phyloP scores from a whole-genome alignment of 2,797 vertebrate genomes.

The Cossypha caffra region DNA sequence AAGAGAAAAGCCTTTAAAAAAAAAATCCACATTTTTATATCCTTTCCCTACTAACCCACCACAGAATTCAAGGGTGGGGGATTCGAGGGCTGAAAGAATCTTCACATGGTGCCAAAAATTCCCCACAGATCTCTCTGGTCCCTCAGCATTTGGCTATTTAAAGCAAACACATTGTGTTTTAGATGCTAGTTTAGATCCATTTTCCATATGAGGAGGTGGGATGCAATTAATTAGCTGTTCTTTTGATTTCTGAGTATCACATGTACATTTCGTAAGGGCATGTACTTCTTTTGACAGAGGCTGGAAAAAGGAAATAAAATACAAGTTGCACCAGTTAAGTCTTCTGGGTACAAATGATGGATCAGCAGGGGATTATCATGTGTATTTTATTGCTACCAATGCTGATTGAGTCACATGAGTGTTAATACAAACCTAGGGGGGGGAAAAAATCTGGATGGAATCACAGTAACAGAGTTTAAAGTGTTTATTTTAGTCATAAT shows the following conservation, averaged over 20 bases:
- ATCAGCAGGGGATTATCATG: slow-evolving; percentile 30
- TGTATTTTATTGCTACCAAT: slow-evolving; percentile 31
- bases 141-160: slow-evolving; percentile 47
- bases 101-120: slow-evolving; percentile 54
- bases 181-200: slow-evolving; percentile 39
- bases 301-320: slow-evolving; percentile 40
- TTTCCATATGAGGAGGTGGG: slow-evolving; percentile 65
- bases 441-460: not conserved
- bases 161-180: slow-evolving; percentile 63
- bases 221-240: slow-evolving; percentile 64
- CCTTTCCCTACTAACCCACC: slow-evolving; percentile 64
- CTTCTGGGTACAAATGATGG: slow-evolving; percentile 42
- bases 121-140: slow-evolving; percentile 57
- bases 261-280: slow-evolving; percentile 12
- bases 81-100: slow-evolving; percentile 57
- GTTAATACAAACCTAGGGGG: not conserved
- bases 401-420: slow-evolving; percentile 22
- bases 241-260: slow-evolving; percentile 58
- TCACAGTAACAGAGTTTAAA: slow-evolving; percentile 30
- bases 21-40: slow-evolving; percentile 67
- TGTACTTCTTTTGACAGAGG: slow-evolving; percentile 52
- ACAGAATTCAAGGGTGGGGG: slow-evolving; percentile 66
- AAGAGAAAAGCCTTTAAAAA: slow-evolving; percentile 56
- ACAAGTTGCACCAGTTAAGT: not conserved
- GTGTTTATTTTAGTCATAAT: slow-evolving; percentile 54